A percentile compares a stretch with the other conserved stretches of the same genome.
Conservation (phyloP, 2,888 invertebrate species). For the Melipona bicolor region DNA sequence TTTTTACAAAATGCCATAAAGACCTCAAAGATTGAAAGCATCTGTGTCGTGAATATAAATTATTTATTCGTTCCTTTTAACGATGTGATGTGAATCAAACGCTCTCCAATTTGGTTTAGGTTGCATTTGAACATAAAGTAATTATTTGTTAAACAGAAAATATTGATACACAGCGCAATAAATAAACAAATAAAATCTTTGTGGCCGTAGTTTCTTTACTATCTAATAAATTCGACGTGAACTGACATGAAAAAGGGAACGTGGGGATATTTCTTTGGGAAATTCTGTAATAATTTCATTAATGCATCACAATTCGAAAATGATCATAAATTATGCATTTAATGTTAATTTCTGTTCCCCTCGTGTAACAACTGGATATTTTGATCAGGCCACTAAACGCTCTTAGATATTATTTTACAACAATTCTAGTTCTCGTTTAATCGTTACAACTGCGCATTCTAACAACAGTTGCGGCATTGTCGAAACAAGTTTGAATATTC, state of each 20-base stretch:
- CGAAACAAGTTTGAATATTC: constrained; percentile 66
- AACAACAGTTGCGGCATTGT: constrained; percentile 50
- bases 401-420: constrained; percentile 27
- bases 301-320: not conserved
- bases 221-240: not conserved
- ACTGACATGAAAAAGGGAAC: not conserved
- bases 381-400: not conserved
- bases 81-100: not conserved
- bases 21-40: not conserved
- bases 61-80: not conserved
- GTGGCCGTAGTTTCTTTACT: too few species aligned
- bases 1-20: not conserved
- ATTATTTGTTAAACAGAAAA: not conserved
- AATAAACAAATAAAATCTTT: not conserved
- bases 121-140: not conserved
- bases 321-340: not conserved
- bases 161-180: not conserved
- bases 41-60: not conserved
- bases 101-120: not conserved
- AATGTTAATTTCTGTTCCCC: not conserved
- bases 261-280: not conserved
- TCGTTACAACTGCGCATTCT: constrained; percentile 36
- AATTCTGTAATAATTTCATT: not conserved
- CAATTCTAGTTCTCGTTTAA: constrained; percentile 38
- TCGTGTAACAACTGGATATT: not conserved